Conservation (phyloP, 2,888 invertebrate species). For the Stenichneumon culpator region DNA sequence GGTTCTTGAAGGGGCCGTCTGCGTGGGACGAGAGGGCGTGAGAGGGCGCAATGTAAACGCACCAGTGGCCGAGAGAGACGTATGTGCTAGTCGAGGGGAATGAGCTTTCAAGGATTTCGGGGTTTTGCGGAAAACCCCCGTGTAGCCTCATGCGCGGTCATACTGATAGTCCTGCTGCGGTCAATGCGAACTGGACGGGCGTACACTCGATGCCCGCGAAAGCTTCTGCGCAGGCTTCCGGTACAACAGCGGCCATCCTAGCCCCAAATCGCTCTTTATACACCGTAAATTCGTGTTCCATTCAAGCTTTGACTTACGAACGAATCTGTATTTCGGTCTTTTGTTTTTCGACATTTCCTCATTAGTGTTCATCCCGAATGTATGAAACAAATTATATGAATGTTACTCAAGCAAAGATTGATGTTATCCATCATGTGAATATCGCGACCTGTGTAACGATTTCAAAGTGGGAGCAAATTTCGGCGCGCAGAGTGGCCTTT, state of each 20-base stretch:
- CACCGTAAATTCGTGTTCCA: not conserved
- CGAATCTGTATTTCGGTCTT: not conserved
- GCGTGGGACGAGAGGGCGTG: slow-evolving; percentile 7
- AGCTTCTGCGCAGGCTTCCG: slow-evolving; percentile 51
- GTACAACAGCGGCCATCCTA: slow-evolving; percentile 23
- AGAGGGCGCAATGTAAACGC: slow-evolving; percentile 24
- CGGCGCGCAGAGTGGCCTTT: not conserved
- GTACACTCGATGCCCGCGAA: slow-evolving; percentile 54
- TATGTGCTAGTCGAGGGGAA: slow-evolving; percentile 18
- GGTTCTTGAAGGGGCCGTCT: slow-evolving; percentile 21
- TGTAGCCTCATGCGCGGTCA: slow-evolving; percentile 55
- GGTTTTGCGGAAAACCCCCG: slow-evolving; percentile 66
- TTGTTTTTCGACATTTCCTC: not conserved
- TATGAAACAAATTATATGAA: no score
- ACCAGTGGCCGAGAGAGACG: slow-evolving; percentile 34
- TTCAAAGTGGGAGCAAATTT: no score
- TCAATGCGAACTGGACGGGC: slow-evolving; percentile 56
- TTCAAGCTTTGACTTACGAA: slow-evolving; percentile 2
- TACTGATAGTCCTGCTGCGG: slow-evolving; percentile 58
- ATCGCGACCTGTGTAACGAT: no score
- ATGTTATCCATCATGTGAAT: no score
- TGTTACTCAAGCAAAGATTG: no score
- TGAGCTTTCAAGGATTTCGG: slow-evolving; percentile 61
- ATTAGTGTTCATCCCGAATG: not conserved
- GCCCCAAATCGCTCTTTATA: slow-evolving; percentile 18